Evolutionary conservation across 1,140 invertebrate species (phyloP), one percentile per base, ranked within the genome.

Genomic region (Anastrepha ludens): DNA sequence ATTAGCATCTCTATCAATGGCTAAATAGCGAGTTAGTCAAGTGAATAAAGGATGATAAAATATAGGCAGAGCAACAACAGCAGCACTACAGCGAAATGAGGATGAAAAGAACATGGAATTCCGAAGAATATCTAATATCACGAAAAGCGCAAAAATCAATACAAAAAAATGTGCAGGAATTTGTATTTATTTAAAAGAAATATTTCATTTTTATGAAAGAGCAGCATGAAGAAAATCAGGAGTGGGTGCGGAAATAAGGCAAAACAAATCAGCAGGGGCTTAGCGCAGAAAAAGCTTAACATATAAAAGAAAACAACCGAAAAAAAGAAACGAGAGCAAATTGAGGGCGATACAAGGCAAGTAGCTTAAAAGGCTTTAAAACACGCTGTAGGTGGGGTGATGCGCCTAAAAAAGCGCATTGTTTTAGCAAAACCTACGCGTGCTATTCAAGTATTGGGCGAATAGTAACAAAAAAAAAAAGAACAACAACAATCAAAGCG

Each of bases 321-420:
- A 11, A 67, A 67, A 67, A 41, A 41, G 2, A 11, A 15, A 47
- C 17, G 7, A 74, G 39, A 47, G 67, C 15, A 47, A 74, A 74
- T 74, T 74, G 67, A 74, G 17, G 39, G 44, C 44, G 44, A 15
- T 74, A 39, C 39, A 41, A 74, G 39, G 44, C 44, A 74, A 74
- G 67, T 74, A 74, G 67, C 67, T 74, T 74, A 74, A 44, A 17
- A 44, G 67, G 67, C 67, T 74, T 74, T 74, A 74, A 74, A 74
- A 3, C 7, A 11, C 13, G 11, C 65, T 13, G n/a, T 9, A 39
- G 15, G 41, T 17, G 67, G 39, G 67, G 13, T n/a, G 41, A 74
- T 7, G 67, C 41, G 67, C 67, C 67, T 74, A 44, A 74, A 74
- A 74, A 44, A 17, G 67, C 41, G 67, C 67, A 74, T 7, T 15